Percentiles rank a stretch among this genome's conserved stretches.
Evolutionary conservation across 2,797 vertebrate genomes (phyloP).

Genomic region (Urophycis tenuis): DNA sequence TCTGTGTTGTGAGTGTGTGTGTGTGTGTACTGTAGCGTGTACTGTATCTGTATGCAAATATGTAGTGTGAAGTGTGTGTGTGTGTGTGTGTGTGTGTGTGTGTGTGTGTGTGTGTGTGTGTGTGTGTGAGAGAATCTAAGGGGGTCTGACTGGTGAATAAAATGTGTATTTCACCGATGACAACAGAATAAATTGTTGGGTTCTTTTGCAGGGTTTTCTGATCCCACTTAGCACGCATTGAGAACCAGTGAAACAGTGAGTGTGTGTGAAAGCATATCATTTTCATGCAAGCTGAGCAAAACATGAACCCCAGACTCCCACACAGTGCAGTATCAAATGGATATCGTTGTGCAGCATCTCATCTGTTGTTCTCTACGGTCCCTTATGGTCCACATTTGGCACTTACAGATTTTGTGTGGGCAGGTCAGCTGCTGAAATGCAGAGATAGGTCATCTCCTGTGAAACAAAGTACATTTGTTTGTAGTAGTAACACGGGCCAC

Average conservation of each 20-base stretch:
- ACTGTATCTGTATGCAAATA: background rate
- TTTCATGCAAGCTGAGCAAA: conserved; percentile 41
- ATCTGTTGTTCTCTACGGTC: conserved; percentile 30
- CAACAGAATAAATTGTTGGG: background rate
- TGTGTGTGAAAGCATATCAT: conserved; percentile 44
- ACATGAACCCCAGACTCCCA: conserved; percentile 51
- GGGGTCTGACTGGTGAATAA: background rate
- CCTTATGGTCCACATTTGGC: conserved; percentile 38
- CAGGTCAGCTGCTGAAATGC: conserved; percentile 89
- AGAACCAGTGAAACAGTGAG: conserved; percentile 18
- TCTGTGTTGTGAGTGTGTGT: background rate
- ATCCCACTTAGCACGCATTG: background rate
- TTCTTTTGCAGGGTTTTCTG: background rate
- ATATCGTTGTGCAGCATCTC: conserved; percentile 28
- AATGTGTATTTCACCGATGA: background rate
- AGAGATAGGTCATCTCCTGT: conserved; percentile 94
- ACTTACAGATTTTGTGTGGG: conserved; percentile 96
- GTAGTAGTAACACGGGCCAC: background rate
- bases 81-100: background rate
- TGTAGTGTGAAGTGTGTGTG: background rate
- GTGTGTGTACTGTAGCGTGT: conserved; percentile 10
- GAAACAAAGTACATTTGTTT: conserved; percentile 50
- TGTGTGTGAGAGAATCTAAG: background rate
- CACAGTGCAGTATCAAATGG: conserved; percentile 36
- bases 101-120: conserved; percentile 13